Base-by-base conservation (phyloP, 2,113 vertebrate genomes). In the Ceyx margarethae region DNA sequence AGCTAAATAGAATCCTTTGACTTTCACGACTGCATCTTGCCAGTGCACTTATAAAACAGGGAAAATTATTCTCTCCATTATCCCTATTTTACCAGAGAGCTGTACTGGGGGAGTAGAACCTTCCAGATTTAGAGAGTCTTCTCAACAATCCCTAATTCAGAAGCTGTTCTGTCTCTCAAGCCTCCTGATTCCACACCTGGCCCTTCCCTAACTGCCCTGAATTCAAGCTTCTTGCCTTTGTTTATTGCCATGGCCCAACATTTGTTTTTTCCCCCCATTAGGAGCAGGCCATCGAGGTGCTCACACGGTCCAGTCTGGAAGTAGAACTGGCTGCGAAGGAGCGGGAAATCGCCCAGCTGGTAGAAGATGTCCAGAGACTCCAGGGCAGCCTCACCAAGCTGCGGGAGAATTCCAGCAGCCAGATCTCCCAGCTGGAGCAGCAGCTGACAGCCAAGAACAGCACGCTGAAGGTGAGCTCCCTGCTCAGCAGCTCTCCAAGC, bases 351-450 rank as follows among this genome's bases (percentile, higher is more conserved):
- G 98, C 98, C 77, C 99, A 99, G 97, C 98, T 99, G 58, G 98
- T 99, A 26, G 99, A 99, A 87, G 99, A 99, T 26, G 99, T 99
- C 71, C 99, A 99, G 98, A 97, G 99, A 93, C 98, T 99, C 95
- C 99, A 99, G 98, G 98, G 98, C 98, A 99, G 98, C 98, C 98
- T 99, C 96, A 98, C 98, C 97, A 98, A 98, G 97, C 98, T 99
- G 88, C 97, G 99, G 45, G 99, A 99, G 97, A 99, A 98, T 94
- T 99, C 98, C 33, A 98, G 98, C 97, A 98, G 98, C 95, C 99
- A 99, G 92, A 99, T 99, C 96, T 97, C 98, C 15, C 98, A 99
- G 96, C 98, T 99, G 51, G 98, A 99, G 97, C 98, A 99, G 97
- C 99, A 99, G 97, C 98, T 99, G 86, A 98, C 97, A 2, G 97